Conservation (phyloP, 2,888 invertebrate species). For the Pheosia tremula region DNA sequence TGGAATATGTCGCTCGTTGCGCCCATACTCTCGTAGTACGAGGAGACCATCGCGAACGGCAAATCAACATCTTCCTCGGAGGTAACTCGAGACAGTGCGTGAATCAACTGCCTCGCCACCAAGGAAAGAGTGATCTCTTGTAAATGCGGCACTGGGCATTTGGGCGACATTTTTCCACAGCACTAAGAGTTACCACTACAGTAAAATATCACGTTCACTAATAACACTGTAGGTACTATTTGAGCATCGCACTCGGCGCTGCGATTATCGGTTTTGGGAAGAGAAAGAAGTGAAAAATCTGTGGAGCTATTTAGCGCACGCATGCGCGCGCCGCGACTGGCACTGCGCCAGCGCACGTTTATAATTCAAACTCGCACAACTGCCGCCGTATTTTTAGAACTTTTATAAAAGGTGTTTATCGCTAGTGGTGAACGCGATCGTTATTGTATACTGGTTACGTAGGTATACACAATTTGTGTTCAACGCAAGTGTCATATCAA, state of each 20-base stretch:
- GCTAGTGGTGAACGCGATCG: constrained; percentile 55
- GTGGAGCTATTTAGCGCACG: constrained; percentile 72
- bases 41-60: constrained; percentile 85
- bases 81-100: constrained; percentile 85
- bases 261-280: constrained; percentile 61
- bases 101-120: constrained; percentile 86
- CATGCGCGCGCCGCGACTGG: constrained; percentile 66
- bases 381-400: constrained; percentile 74
- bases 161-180: constrained; percentile 85
- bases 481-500: constrained; percentile 10
- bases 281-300: constrained; percentile 73
- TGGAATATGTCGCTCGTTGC: constrained; percentile 88
- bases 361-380: constrained; percentile 75
- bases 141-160: constrained; percentile 84
- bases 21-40: constrained; percentile 85
- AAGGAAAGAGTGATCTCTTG: constrained; percentile 85
- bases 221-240: constrained; percentile 51
- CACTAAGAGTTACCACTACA: constrained; percentile 38
- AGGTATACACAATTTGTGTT: constrained; percentile 25
- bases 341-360: constrained; percentile 70
- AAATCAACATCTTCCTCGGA: constrained; percentile 84
- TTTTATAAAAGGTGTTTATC: constrained; percentile 79
- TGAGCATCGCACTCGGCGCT: constrained; percentile 65
- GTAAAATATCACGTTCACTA: constrained; percentile 57
- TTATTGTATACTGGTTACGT: constrained; percentile 51